A percentile compares a stretch with the other conserved stretches of the same genome.
phyloP scores from a whole-genome alignment of 2,888 invertebrate species.

The Lamellibrachia columna region DNA sequence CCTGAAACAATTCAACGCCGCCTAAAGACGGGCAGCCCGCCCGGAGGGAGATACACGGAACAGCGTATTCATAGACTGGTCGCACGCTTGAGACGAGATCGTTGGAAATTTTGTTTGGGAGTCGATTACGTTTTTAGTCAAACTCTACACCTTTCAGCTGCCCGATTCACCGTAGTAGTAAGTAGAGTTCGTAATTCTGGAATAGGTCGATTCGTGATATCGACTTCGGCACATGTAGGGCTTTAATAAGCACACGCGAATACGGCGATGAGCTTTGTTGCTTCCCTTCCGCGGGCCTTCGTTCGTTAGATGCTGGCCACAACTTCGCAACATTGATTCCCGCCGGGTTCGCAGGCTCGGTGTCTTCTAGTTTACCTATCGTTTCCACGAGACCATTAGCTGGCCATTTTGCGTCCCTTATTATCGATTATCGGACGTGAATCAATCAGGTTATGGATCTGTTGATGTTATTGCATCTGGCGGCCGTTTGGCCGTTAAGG shows the following conservation, averaged over 20 bases:
- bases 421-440: slow-evolving; percentile 5
- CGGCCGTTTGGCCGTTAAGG: background rate
- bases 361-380: background rate
- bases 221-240: background rate
- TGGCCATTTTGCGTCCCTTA: background rate
- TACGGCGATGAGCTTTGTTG: slow-evolving; percentile 6
- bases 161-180: slow-evolving; percentile 16
- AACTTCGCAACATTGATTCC: slow-evolving; percentile 10
- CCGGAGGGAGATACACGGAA: background rate
- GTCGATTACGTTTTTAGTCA: slow-evolving; percentile 5
- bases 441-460: background rate
- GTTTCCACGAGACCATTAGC: background rate
- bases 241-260: background rate
- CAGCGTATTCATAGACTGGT: slow-evolving; percentile 16
- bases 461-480: slow-evolving; percentile 12
- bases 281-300: slow-evolving; percentile 5
- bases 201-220: background rate
- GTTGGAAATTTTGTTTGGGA: slow-evolving; percentile 8
- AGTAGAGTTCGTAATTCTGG: background rate
- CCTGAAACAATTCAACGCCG: background rate
- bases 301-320: slow-evolving; percentile 12
- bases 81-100: slow-evolving; percentile 12
- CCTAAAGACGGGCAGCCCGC: background rate
- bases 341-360: background rate
- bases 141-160: background rate